These are phyloP conservation scores for Herpetotheres cachinnans DNA, from an alignment of 2,113 vertebrate species.

Conservation along the genomic window DNA sequence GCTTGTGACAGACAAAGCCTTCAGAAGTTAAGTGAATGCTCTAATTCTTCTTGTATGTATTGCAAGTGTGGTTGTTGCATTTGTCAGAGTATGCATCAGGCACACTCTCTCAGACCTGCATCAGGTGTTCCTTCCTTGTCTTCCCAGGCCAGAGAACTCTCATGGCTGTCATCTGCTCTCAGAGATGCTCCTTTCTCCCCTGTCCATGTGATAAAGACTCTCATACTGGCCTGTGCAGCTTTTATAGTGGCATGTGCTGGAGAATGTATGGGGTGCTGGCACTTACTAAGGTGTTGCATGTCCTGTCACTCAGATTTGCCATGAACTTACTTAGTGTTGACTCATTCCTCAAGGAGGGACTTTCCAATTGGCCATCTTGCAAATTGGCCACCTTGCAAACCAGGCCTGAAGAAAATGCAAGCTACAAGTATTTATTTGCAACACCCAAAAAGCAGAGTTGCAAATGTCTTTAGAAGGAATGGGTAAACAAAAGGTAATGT, in stretches of 20 bases:
- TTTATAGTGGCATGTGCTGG: background rate
- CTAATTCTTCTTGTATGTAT: background rate
- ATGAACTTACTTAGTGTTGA: background rate
- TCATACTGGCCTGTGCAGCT: background rate
- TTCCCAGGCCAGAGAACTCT: background rate
- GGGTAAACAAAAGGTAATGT: background rate
- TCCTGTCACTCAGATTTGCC: background rate
- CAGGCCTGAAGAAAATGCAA: background rate
- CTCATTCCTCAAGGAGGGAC: background rate
- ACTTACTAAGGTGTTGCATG: background rate
- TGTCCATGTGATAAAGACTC: background rate
- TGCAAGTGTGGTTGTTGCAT: background rate
- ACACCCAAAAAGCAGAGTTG: background rate
- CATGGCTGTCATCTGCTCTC: background rate
- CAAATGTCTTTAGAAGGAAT: background rate
- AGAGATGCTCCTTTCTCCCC: background rate
- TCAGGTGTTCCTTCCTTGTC: background rate
- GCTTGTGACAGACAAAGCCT: background rate
- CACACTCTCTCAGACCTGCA: background rate
- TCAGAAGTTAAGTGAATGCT: background rate
- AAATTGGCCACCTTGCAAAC: background rate
- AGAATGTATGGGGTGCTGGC: background rate
- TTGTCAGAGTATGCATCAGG: background rate
- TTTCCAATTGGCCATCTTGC: background rate
- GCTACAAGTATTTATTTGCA: background rate